A percentile compares a stretch with the other conserved stretches of the same genome.
Conservation (phyloP, 37 sponge, comb jelly and placozoan genomes). For the Ephydatia muelleri region DNA sequence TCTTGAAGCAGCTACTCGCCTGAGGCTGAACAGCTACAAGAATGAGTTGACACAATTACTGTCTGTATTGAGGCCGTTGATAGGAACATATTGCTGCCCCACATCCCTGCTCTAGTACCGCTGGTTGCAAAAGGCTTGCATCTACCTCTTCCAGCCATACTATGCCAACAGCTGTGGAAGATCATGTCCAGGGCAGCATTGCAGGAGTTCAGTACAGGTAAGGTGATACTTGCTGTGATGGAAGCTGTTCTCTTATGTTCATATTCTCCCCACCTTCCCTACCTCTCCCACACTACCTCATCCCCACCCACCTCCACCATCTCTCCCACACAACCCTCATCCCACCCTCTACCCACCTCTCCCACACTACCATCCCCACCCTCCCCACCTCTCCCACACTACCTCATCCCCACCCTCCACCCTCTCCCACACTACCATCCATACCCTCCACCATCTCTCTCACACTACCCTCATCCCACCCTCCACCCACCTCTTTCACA, state of each 20-base stretch:
- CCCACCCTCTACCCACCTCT: too few relatives aligned
- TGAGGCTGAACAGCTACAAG: neutral
- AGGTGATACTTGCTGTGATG: neutral
- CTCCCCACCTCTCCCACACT: too few relatives aligned
- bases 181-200: constrained; percentile 20
- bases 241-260: too few relatives aligned
- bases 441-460: too few relatives aligned
- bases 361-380: too few relatives aligned
- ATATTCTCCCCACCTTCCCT: too few relatives aligned
- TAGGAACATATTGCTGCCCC: constrained; percentile 14
- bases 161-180: constrained; percentile 39
- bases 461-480: too few relatives aligned
- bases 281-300: neutral
- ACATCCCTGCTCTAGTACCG: constrained; percentile 22
- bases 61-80: neutral
- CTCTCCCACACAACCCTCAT: too few relatives aligned
- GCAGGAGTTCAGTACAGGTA: constrained; percentile 40
- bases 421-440: neutral
- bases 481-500: too few relatives aligned
- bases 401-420: neutral
- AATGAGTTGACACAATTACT: constrained; percentile 16
- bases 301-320: too few relatives aligned
- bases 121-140: constrained; percentile 16
- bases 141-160: constrained; percentile 12
- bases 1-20: constrained; percentile 21